Percentiles rank a stretch among this genome's conserved stretches.
Evolutionary conservation across 1,140 invertebrate species (phyloP).

Genomic region (Penaeus indicus): DNA sequence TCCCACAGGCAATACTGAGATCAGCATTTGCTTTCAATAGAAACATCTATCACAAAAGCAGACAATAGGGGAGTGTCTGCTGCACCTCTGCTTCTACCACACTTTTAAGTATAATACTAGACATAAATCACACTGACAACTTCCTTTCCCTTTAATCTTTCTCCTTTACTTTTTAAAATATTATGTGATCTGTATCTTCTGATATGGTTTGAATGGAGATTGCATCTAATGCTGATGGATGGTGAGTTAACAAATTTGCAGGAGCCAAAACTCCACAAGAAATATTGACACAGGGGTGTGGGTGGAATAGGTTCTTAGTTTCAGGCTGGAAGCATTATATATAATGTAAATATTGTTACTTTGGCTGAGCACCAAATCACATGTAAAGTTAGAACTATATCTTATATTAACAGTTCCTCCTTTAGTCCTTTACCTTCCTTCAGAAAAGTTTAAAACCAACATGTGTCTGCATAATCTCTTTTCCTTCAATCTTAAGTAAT

Average conservation of each 20-base stretch:
- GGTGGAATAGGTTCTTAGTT: conserved; percentile 13
- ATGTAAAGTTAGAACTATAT: conserved; percentile 2
- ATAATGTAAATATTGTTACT: neutral
- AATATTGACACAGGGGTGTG: conserved; percentile 30
- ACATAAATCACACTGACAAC: neutral
- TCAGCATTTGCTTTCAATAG: conserved; percentile 45
- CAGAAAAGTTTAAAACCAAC: no score
- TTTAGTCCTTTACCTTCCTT: no score
- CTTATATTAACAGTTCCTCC: conserved; percentile 1
- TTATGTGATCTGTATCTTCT: no score
- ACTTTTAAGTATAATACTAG: neutral
- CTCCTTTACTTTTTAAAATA: no score
- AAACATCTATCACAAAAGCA: conserved; percentile 47
- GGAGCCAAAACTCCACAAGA: conserved; percentile 6
- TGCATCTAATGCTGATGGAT: neutral
- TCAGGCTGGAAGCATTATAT: conserved; percentile 42
- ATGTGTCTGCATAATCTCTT: no score
- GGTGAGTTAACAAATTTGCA: neutral
- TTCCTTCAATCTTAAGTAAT: no score
- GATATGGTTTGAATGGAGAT: no score
- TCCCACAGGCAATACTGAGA: conserved; percentile 53
- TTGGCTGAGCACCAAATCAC: neutral
- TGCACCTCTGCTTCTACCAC: neutral
- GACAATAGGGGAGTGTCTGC: conserved; percentile 20
- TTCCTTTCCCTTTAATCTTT: no score